Evolutionary conservation across 1,140 invertebrate genomes (phyloP), one percentile per base, ranked within the genome.

Genomic region (Tenebrio molitor): DNA sequence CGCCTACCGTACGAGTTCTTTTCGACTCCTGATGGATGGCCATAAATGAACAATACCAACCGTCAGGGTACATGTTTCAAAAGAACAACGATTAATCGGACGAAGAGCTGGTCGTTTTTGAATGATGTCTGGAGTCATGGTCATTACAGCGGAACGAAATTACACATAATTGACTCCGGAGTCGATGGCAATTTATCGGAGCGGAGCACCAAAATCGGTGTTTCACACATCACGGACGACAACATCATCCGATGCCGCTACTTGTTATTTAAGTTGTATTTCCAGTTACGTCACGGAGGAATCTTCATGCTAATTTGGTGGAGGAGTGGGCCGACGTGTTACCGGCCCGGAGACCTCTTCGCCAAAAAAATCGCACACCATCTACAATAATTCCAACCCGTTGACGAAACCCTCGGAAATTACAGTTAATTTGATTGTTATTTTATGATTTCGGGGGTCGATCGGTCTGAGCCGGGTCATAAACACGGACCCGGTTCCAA

Each of bases 261-360:
- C 44, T 50, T 50, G 23, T 50, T 50, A 50, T 50, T 50, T 50
- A 50, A 50, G 16, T 50, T 21, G 44, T 50, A 10, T 50, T 50
- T 65, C 62, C 62, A 39, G 39, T 65, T 65, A 65, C 39, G 62
- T 33, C 29, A 17, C 39, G 23, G 23, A 65, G 25, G 34, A 19
- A 65, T 65, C 62, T 65, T 65, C 39, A 65, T 65, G 62, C 62
- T 36, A 65, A 65, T 65, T 65, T 16, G 33, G 29, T 21, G 15
- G 25, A 21, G 8, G 62, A 39, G 62, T 65, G 39, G 62, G 39
- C 19, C 15, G 14, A 14, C 15, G 17, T 50, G n/a, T 50, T 16
- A 41, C 21, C 62, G 62, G 19, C 19, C n/a, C 29, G 34, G 58
- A 15, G 58, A 39, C 33, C n/a, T 8, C 19, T 39, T 46, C 42